Evolutionary conservation across 2,888 invertebrate species (phyloP), one percentile per base, ranked within the genome.

Genomic region (Agrotis ipsilon): DNA sequence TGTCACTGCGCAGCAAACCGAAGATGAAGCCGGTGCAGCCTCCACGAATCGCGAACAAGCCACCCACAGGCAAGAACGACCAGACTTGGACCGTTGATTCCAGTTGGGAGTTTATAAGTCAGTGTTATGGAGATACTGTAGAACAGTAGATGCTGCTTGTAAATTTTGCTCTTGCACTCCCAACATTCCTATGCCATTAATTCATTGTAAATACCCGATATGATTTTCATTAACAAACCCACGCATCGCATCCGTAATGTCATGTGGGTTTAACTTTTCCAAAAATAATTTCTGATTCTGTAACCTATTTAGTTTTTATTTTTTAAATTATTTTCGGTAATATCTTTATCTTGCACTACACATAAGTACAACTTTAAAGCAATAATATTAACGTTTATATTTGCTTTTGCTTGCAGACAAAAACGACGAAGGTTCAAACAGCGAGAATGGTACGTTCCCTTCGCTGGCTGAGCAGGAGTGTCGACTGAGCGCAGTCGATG

Each of bases 21-120:
- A 97, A 97, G 79, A 97, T 97, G 75, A 98, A 97, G 86, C 97
- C 98, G 0, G 97, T 98, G 18, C 97, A 97, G 87, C 97, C 98
- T 2, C 98, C 98, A 0, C 96, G 97, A 81, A 97, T 97, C 83
- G 86, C 88, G 64, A 91, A 89, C 82, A 96, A 95, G 89, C 94
- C 94, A 73, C 93, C 95, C 65, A 89, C 92, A 86, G 94, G 94
- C 91, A 97, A 97, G 92, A 96, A 96, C 85, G 97, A 97, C 89
- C 92, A 85, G 74, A 85, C 98, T 74, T 98, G 98, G 98, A 97
- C 98, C 80, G 97, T 98, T 74, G 98, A 98, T 93, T 98, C 98
- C 87, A 98, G 98, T 93, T 98, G 98, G 98, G 98, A 98, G 92
- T 98, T 98, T 92, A 98, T 98, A 93, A 97, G 98, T 97, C 96